These are phyloP conservation scores for Lycia hirtaria DNA, from an alignment of 2,888 invertebrate genomes.

Conservation along the genomic window DNA sequence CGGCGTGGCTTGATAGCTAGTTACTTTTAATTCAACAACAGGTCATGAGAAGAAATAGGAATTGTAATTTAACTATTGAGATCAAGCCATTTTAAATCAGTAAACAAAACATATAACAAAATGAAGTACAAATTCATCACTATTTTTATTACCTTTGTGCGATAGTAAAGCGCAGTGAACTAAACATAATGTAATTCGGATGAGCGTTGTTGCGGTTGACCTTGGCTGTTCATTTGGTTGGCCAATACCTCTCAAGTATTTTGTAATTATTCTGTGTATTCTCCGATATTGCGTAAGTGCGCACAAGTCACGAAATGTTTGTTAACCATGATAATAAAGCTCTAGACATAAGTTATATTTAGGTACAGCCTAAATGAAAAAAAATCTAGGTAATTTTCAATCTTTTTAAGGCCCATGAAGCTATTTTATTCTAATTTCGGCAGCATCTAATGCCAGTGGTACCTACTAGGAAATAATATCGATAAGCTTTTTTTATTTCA, in stretches of 20 bases:
- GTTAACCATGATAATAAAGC: neutral
- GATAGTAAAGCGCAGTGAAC: slow-evolving; percentile 27
- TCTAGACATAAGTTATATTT: neutral
- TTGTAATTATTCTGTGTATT: slow-evolving; percentile 24
- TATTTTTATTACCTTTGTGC: slow-evolving; percentile 24
- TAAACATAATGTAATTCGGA: slow-evolving; percentile 29
- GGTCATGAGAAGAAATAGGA: no score
- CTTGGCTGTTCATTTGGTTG: slow-evolving; percentile 29
- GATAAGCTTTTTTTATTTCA: no score
- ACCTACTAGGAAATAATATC: no score
- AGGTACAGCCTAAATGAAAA: no score
- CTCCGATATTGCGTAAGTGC: slow-evolving; percentile 1
- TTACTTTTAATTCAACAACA: no score
- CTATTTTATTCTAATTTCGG: no score
- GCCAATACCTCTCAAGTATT: slow-evolving; percentile 25
- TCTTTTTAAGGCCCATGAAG: no score
- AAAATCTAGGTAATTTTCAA: no score
- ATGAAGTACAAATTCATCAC: slow-evolving; percentile 22
- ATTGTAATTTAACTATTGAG: neutral
- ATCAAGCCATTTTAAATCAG: slow-evolving; percentile 12
- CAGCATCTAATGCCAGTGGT: no score
- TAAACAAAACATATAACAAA: slow-evolving; percentile 14
- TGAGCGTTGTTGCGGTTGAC: slow-evolving; percentile 24
- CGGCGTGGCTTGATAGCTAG: no score
- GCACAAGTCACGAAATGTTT: neutral